phyloP scores from a whole-genome alignment of 2,113 vertebrate genomes.

The Litocranius walleri region DNA sequence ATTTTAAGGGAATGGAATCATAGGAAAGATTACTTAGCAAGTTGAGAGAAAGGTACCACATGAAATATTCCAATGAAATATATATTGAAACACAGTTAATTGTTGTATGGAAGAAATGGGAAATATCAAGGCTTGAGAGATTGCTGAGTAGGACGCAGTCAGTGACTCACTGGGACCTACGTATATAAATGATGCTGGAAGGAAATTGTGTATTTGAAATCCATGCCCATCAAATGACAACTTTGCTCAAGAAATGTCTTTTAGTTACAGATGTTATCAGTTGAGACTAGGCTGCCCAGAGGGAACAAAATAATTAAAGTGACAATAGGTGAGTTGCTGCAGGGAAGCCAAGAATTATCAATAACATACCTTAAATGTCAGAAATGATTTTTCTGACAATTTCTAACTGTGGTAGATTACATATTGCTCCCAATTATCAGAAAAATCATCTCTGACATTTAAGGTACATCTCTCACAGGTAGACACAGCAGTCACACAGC shows the following conservation, averaged over 20 bases:
- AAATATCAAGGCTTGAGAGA: neutral
- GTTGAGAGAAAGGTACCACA: neutral
- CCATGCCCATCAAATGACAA: conserved; percentile 46
- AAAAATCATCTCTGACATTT: conserved; percentile 62
- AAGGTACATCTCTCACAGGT: conserved; percentile 32
- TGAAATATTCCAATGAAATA: neutral
- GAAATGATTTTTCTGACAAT: conserved; percentile 64
- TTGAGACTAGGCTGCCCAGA: conserved; percentile 57
- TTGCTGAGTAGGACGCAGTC: neutral
- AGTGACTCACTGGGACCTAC: neutral
- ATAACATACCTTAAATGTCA: conserved; percentile 61
- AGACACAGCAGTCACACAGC: neutral
- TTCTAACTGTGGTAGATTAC: conserved; percentile 54
- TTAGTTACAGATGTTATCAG: conserved; percentile 62
- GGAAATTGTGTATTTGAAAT: conserved; percentile 27
- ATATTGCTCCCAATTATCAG: conserved; percentile 54
- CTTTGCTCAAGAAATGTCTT: conserved; percentile 47
- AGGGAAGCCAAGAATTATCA: conserved; percentile 57
- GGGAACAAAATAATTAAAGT: conserved; percentile 66
- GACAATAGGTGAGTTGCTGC: conserved; percentile 49
- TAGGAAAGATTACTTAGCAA: neutral
- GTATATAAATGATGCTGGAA: neutral
- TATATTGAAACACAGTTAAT: neutral
- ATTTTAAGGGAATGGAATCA: neutral
- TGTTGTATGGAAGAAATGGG: neutral